Conservation (phyloP, 2,797 vertebrate species). For the Capromys pilorides region DNA sequence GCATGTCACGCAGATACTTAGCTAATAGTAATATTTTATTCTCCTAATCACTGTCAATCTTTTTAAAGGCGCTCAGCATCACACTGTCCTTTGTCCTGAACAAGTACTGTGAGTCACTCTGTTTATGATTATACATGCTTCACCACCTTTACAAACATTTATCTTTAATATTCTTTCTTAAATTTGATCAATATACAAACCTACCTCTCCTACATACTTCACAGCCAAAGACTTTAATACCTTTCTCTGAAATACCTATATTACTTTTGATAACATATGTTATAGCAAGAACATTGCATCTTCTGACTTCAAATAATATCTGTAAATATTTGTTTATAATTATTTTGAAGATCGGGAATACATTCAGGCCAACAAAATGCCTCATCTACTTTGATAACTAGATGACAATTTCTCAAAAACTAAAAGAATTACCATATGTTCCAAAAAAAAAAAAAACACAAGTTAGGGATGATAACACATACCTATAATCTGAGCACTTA, state of each 20-base stretch:
- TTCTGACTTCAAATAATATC: background rate
- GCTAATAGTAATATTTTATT: background rate
- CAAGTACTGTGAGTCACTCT: background rate
- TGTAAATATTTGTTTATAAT: background rate
- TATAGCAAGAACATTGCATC: background rate
- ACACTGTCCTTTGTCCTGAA: background rate
- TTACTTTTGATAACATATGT: slow-evolving; percentile 4
- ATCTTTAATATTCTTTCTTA: background rate
- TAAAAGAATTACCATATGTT: background rate
- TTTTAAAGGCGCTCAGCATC: background rate
- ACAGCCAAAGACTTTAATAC: background rate
- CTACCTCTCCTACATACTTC: background rate
- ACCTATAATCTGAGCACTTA: background rate
- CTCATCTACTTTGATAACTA: background rate
- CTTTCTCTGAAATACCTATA: background rate
- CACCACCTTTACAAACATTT: background rate
- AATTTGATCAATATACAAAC: background rate
- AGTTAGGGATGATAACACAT: background rate
- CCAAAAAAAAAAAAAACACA: background rate
- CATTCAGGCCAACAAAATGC: background rate
- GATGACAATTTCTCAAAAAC: background rate
- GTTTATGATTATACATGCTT: background rate
- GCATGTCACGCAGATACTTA: background rate
- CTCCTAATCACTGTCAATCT: background rate
- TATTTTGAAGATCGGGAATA: background rate